Base-by-base conservation (phyloP, 2,888 invertebrate species). In the Trilocha varians region DNA sequence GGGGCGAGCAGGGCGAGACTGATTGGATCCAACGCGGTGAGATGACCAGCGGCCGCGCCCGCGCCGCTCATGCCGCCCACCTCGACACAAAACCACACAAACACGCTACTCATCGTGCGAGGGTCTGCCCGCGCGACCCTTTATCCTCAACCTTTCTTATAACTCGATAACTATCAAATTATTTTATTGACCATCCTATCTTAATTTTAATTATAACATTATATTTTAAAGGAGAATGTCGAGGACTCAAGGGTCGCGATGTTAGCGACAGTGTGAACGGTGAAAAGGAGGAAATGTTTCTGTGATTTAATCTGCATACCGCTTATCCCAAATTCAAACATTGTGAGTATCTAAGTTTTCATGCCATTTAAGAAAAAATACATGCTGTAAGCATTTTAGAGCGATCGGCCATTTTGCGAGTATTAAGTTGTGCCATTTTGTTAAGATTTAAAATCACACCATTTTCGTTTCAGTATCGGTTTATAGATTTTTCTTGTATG, bases 21-120 rank as follows among this genome's bases (percentile, higher is more conserved):
- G 82, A 87, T 78, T 70, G 87, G 87, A 77, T 87, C 86, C 78
- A 87, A 77, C 69, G 86, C 87, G 70, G 87, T 73, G 78, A 86
- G 85, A 75, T 87, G 87, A 70, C 86, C 74, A 67, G 86, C 80
- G 57, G 85, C 85, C 63, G 85, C 87, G 62, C 82, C 82, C 69
- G 86, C 76, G 70, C 83, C 83, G 80, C 83, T 79, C 82, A 87
- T 73, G 79, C 87, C 87, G 72, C 87, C 87, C 83, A 88, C 87
- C 88, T 88, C 87, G 76, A 86, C 85, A 87, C 87, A 87, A 77
- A 82, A 84, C 80, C 83, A 84, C 82, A 85, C 80, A 83, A 78
- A 83, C 72, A 78, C 83, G 80, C 80, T 84, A 84, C 83, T 84
- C 73, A 82, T 78, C 78, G 82, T 80, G 82, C 78, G 73, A 70